Evolutionary conservation across 2,113 vertebrate species (phyloP).

Genomic region (Mandrillus leucophaeus): DNA sequence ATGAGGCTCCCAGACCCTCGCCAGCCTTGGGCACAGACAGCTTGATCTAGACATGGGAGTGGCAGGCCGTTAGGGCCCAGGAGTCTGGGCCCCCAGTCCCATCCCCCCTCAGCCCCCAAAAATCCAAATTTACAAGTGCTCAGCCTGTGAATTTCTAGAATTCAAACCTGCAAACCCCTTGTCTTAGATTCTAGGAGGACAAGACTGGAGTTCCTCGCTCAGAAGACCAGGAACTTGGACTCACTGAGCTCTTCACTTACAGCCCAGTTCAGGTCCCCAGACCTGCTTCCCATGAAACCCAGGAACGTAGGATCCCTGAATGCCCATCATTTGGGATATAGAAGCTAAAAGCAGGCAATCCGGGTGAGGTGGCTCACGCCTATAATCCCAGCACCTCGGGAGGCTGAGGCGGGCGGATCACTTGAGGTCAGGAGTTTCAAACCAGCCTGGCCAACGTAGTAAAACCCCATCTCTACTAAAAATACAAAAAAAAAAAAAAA

Average conservation of each 20-base stretch:
- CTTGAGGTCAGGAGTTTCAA: too few species aligned
- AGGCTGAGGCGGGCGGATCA: too few species aligned
- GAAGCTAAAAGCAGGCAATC: background rate
- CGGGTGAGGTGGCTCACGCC: too few species aligned
- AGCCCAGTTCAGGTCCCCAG: background rate
- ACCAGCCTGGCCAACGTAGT: too few species aligned
- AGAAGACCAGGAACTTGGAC: background rate
- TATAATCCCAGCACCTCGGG: too few species aligned
- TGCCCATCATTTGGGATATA: background rate
- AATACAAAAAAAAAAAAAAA: too few species aligned
- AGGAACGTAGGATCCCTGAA: rapidly evolving
- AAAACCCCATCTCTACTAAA: too few species aligned
- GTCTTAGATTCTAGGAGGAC: background rate
- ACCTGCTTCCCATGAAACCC: background rate
- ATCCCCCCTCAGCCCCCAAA: too few species aligned
- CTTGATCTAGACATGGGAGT: slow-evolving; percentile 78
- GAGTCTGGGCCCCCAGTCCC: background rate
- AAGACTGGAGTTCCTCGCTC: background rate
- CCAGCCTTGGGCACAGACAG: slow-evolving; percentile 81
- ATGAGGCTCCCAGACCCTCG: slow-evolving; percentile 73
- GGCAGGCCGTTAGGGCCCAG: background rate
- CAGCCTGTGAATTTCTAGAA: background rate
- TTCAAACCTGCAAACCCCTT: background rate
- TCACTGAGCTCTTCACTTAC: background rate
- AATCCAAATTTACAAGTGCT: background rate